Base-by-base conservation (phyloP, 2,888 invertebrate species). In the Petrolisthes manimaculis region DNA sequence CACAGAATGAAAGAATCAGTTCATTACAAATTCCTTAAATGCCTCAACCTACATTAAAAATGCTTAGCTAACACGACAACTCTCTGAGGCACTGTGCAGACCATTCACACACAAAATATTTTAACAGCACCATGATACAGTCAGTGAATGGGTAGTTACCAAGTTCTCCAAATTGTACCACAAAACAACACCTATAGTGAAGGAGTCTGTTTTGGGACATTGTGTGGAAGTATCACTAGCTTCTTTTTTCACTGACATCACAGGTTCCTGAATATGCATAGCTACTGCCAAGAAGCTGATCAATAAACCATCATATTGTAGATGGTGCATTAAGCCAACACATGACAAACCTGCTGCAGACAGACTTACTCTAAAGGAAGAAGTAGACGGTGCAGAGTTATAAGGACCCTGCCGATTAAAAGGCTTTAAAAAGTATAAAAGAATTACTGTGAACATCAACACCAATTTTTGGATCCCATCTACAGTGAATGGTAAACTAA, bases 401-500 rank as follows among this genome's bases (percentile, higher is more conserved):
- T 87, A 87, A 18, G 86, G 86, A 37, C 86, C 83, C 86, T 87
- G 86, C 61, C 53, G 79, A n/a, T 69, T 83, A 78, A 83, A 78
- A 83, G 21, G n/a, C 21, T 69, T 74, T 75, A 51, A 69, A 55
- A 56, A 75, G 53, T 24, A 21, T 75, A 12, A 14, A 78, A 54
- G 51, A 78, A 54, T 78, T 78, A 5, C 21, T 6, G 18, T 21
- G 3, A 53, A 75, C 6, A 37, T 75, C 51, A 5, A 24, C 18
- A 75, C 12, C 24, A 24, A 74, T 8, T 12, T 51, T 37, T 37
- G 37, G 37, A 37, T 37, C 37, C 37, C 37, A 37, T 37, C 1
- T 37, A 37, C 37, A 37, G 37, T 37, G 37, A 37, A 37, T 37
- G 37, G 37, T 37, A 37, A 37, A 2, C 37, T 37, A 37, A 37